Evolutionary conservation across 2,888 invertebrate genomes (phyloP), one percentile per base, ranked within the genome.

Genomic region (Scaptomyza caliginosa): DNA sequence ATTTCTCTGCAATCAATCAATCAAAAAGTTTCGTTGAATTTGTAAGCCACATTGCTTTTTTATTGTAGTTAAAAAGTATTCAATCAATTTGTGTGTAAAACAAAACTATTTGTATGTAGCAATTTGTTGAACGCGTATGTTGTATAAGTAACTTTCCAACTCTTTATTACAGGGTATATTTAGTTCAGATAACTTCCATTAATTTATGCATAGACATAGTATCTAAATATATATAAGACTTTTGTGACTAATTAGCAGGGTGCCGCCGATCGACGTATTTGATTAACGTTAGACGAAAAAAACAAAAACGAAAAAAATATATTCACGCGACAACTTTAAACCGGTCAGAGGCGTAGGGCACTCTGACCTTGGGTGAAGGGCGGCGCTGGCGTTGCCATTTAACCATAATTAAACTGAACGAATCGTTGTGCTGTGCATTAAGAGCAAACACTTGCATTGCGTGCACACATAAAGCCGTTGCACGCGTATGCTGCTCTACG

Each of bases 291-390:
- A 67, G 64, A 75, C 60, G 49, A 56, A 46, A 32, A 13, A n/a
- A 30, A n/a, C n/a, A n/a, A n/a, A n/a, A n/a, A n/a, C n/a, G n/a
- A n/a, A n/a, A n/a, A n/a, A n/a, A n/a, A n/a, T n/a, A n/a, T n/a
- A 71, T 75, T 1, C 21, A 42, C 46, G 32, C 51, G 34, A 58
- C 80, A 75, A 76, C 67, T 79, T 70, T 80, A 69, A 86, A 66
- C 83, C 80, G 73, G 64, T 57, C 74, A 67, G 52, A 56, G 51
- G 19, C 11, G 59, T 51, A 34, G 39, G 63, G 62, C 8, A 30
- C 59, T 68, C 50, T 86, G 84, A 80, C 86, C 86, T 80, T 80
- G 80, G 42, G n/a, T 73, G 86, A 80, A 80, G 80, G 80, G 79
- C 79, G 77, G 70, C 66, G 42, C 59, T 57, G 50, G 73, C 30